Percentiles rank a stretch among this genome's conserved stretches.
phyloP scores from a whole-genome alignment of 1,140 invertebrate genomes.

The Patella vulgata region DNA sequence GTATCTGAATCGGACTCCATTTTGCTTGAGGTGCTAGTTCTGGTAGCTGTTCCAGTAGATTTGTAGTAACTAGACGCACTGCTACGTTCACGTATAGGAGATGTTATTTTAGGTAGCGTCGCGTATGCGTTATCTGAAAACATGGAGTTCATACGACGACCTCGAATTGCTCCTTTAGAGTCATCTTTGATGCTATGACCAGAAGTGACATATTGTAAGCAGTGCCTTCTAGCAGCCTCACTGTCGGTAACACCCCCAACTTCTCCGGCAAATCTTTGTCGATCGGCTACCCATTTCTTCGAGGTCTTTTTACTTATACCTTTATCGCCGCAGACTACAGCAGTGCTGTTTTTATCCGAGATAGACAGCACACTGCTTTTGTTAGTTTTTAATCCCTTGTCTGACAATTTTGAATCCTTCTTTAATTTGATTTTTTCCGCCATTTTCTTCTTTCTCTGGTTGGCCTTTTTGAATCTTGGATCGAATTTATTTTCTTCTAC shows the following conservation, averaged over 20 bases:
- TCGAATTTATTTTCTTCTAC: conserved; percentile 3
- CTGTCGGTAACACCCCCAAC: conserved; percentile 3
- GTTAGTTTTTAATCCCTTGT: background rate
- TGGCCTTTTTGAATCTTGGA: conserved; percentile 4
- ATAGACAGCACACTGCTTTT: background rate
- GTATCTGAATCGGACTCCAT: conserved; percentile 5
- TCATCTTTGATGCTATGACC: background rate
- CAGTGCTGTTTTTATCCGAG: background rate
- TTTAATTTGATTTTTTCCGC: background rate
- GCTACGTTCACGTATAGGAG: background rate
- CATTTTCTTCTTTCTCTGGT: conserved; percentile 8
- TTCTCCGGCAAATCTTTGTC: background rate
- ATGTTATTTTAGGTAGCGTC: background rate
- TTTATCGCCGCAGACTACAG: background rate
- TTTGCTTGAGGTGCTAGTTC: too few species aligned
- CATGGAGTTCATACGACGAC: background rate
- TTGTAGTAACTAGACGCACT: background rate
- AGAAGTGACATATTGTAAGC: background rate
- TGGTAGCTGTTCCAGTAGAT: background rate
- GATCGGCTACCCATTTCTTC: background rate
- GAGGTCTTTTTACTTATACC: background rate
- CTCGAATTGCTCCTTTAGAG: background rate
- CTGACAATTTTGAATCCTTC: background rate
- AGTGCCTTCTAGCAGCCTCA: background rate
- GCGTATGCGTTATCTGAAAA: background rate